A percentile compares a stretch with the other conserved stretches of the same genome.
Conservation (phyloP, 2,888 invertebrate genomes). For the Pheosia gnoma region DNA sequence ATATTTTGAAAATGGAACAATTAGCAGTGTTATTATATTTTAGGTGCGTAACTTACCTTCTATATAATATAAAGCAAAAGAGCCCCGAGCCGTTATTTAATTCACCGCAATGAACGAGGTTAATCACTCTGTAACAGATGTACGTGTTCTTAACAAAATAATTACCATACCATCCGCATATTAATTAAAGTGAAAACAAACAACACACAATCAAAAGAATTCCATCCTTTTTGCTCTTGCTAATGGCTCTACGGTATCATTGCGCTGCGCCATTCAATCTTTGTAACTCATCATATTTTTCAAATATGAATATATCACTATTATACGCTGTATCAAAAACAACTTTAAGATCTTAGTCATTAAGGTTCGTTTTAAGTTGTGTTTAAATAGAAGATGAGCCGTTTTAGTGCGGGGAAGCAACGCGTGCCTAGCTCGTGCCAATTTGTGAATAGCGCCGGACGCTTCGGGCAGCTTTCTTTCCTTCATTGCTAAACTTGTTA, state of each 20-base stretch:
- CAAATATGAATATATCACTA: conserved; percentile 26
- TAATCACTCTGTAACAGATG: conserved; percentile 14
- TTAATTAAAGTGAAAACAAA: conserved; percentile 48
- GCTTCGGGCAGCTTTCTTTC: conserved; percentile 80
- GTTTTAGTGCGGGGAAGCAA: conserved; percentile 41
- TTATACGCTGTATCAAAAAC: conserved; percentile 17
- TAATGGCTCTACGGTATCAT: conserved; percentile 72
- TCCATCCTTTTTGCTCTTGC: conserved; percentile 67
- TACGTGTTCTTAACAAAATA: conserved; percentile 28
- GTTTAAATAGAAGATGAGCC: conserved; percentile 32
- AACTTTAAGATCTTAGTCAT: conserved; percentile 10
- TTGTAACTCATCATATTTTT: conserved; percentile 56
- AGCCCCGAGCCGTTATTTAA: conserved; percentile 4
- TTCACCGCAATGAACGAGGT: conserved; percentile 11
- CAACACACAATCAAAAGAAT: conserved; percentile 62
- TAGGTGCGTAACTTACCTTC: not conserved
- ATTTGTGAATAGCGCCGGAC: conserved; percentile 82
- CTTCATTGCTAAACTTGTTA: conserved; percentile 79
- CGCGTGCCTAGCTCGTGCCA: conserved; percentile 82
- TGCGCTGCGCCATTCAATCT: conserved; percentile 75
- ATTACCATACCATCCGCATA: conserved; percentile 33
- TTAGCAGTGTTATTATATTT: not conserved
- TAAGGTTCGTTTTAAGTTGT: conserved; percentile 40
- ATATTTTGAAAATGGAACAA: not conserved
- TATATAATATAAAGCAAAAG: not conserved